Evolutionary conservation across 1,140 invertebrate species (phyloP), one percentile per base, ranked within the genome.

Genomic region (Globodera rostochiensis): DNA sequence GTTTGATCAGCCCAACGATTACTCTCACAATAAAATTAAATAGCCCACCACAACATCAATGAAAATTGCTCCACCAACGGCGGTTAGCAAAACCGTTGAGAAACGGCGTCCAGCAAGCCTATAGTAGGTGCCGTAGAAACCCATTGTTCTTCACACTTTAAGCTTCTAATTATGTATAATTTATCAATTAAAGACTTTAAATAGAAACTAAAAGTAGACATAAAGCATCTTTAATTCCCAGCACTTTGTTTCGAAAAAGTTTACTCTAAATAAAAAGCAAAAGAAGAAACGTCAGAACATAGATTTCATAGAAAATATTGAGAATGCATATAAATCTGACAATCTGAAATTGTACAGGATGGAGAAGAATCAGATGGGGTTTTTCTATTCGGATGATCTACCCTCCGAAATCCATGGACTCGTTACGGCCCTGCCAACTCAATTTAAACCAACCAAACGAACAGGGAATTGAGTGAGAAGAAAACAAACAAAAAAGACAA

Each of bases 11-110:
- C n/a, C 3, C 45, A 11, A 75, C 11, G 13, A 47, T 64, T 76
- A 21, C 13, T 50, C 36, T 6, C n/a, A 25, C 67, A 7, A 76
- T 6, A 7, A 76, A 50, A 75, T 60, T 19, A 25, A 77, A 25
- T 15, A 78, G 45, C 36, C 21, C 21, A 64, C 53, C 77, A 78
- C 66, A 78, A 78, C 77, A 69, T 78, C 77, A 46, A 78, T 47
- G 66, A 69, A 64, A 13, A 78, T 25, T 25, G 64, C 77, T 15
- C 77, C 25, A 49, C 77, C 77, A 50, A 45, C 49, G 49, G 77
- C 53, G 45, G 66, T n/a, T 15, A 78, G 66, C 11, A 78, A 69
- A 46, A 78, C 2, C 13, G 77, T 45, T 6, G 77, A 78, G 19
- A 78, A 78, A 69, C 77, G 77, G 36, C 64, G 53, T 36, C 77